Base-by-base conservation (phyloP, 2,797 vertebrate species). In the Eulemur mongoz region DNA sequence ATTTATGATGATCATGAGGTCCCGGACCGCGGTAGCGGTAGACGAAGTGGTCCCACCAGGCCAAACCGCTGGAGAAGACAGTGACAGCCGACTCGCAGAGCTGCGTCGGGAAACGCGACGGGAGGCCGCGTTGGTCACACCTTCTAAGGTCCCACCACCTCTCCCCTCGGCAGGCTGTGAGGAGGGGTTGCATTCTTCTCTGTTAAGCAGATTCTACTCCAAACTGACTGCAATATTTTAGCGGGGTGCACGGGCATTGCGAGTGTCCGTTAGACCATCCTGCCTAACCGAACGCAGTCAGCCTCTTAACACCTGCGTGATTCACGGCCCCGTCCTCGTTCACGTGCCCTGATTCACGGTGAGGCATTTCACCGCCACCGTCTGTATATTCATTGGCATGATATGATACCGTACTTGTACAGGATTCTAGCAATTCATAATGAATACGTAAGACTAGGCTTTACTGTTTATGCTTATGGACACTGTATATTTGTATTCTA, bases 401-500 rank as follows among this genome's bases (percentile, higher is more conserved):
- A 98, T 97, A 96, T 81, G 98, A 97, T 97, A 98, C 98, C 97
- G 98, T 98, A 95, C 97, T 98, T 97, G 98, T 98, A 97, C 98
- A 98, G 98, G 96, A 97, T 98, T 96, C 98, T 98, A 98, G 98
- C 96, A 78, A 85, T 97, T 98, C 96, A 90, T 96, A 95, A 98
- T 95, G 97, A 98, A 97, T 82, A 94, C 11, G 96, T 97, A 98
- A 98, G 98, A 98, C 98, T 97, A 97, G 98, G 98, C 98, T 98
- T 98, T 97, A 96, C 98, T 97, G 97, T 82, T 98, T 97, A 97
- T 95, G 98, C 98, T 98, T 96, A 96, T 94, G 98, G 98, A 98
- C 98, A 96, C 95, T 98, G 98, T 99, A 98, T 97, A 97, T 99
- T 98, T 98, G 98, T 98, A 98, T 98, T 97, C 98, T 98, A 98